Evolutionary conservation across 2,113 vertebrate species (phyloP), one percentile per base, ranked within the genome.

Genomic region (Eulacestoma nigropectus): DNA sequence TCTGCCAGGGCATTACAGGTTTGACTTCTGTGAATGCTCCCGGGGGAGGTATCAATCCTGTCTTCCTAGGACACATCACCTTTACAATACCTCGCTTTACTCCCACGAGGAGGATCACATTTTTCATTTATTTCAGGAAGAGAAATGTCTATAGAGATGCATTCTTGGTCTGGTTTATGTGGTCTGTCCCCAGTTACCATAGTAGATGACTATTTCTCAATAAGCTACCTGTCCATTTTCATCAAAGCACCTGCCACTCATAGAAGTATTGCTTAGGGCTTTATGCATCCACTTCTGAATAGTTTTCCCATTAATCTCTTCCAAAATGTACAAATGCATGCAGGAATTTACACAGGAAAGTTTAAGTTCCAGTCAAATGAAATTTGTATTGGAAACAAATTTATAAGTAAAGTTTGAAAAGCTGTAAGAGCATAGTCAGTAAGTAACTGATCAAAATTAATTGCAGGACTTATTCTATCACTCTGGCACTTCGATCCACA

Each of bases 341-440:
- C n/a, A n/a, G n/a, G n/a, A n/a, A n/a, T n/a, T n/a, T n/a, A 39
- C 4, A 1, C 0, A 64, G 29, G 5, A 37, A 74, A 60, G 26
- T 16, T 27, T 19, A 59, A 83, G 76, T 44, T 56, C 55, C 46
- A 70, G 50, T 19, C 25, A 42, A 35, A 83, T 11, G 1, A 2
- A 49, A 87, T 33, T 8, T 69, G 7, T 23, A n/a, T 53, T 10
- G 2, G 16, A 63, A 39, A 62, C 1, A 55, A 37, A 60, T 4
- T 13, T 57, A 18, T 37, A 12, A 35, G 41, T 26, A 12, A 73
- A 39, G 16, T 41, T 50, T 50, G n/a, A 84, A 21, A 84, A 73
- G 16, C 37, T 65, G 0, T 21, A 42, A 59, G 59, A 59, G 39
- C 49, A 13, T 23, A 53, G 39, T 39, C 46, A 65, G 39, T 23